Evolutionary conservation across 2,113 vertebrate species (phyloP), one percentile per base, ranked within the genome.

Genomic region (human): DNA sequence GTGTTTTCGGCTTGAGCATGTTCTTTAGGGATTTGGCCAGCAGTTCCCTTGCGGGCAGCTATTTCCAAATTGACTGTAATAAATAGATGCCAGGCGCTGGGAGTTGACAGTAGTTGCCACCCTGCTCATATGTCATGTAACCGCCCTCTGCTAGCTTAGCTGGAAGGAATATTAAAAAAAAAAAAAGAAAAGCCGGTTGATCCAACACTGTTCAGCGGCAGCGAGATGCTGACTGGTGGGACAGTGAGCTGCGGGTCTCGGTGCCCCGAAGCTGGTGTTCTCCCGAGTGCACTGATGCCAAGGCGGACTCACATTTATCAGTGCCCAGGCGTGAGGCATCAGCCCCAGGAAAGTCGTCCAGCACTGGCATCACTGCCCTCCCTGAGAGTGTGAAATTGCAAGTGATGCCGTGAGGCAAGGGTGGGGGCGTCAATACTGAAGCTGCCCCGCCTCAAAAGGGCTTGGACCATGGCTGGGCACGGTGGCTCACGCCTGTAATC

Each of bases 381-480:
- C 82, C 8, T 8, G 3, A 9, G 14, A 38, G 52, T 52, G 18
- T 11, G 66, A 40, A 55, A 13, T 50, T 2, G 4, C 84, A 30
- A 1, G 32, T 5, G 17, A 9, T 5, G 1, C n/a, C 0, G 1
- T 10, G 80, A 40, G 57, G 45, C 14, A 18, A 40, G 13, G 6
- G 8, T 43, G 40, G 57, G 27, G n/a, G 17, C 20, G 8, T 5
- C 32, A 9, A 2, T 18, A 4, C 66, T 22, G 2, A 14, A 2
- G 43, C 20, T 2, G 5, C 35, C 50, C 9, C 22, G 4, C 6
- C 0, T 4, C 2, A 48, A 16, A 55, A 18, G 27, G 40, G 40
- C 1, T 3, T 0, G 12, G 17, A 2, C 18, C 59, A 5, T 17
- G 52, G 52, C 52, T 2, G 6, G 52, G 52, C 2, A 2, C 0